Percentiles rank a stretch among this genome's conserved stretches.
Evolutionary conservation across 2,888 invertebrate species (phyloP).

Genomic region (Chironomus riparius): DNA sequence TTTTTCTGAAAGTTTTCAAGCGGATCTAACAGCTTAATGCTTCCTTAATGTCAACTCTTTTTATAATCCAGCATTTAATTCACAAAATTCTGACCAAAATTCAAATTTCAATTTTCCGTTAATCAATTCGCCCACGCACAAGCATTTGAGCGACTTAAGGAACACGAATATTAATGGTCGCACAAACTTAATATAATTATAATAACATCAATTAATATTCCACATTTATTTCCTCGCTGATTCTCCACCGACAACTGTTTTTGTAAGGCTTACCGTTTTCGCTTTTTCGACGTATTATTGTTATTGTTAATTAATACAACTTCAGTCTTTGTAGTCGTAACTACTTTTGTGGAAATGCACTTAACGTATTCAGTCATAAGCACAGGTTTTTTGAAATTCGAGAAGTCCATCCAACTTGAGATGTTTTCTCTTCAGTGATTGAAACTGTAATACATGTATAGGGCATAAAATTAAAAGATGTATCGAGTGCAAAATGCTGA

Average conservation of each 20-base stretch:
- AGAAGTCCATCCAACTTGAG: neutral
- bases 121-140: no score
- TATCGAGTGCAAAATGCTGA: neutral
- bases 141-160: no score
- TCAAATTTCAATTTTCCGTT: no score
- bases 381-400: neutral
- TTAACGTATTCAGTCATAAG: neutral
- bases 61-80: no score
- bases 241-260: neutral
- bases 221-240: no score
- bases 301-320: neutral
- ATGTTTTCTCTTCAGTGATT: neutral
- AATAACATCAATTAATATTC: no score
- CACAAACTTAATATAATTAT: no score
- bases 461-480: neutral
- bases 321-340: neutral
- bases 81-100: no score
- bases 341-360: neutral
- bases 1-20: no score
- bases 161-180: no score
- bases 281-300: neutral
- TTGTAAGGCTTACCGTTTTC: neutral
- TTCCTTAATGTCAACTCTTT: no score
- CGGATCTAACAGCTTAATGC: no score
- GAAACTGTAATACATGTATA: neutral